Evolutionary conservation across 2,113 vertebrate genomes (phyloP).

Genomic region (Beaufortia kweichowensis): DNA sequence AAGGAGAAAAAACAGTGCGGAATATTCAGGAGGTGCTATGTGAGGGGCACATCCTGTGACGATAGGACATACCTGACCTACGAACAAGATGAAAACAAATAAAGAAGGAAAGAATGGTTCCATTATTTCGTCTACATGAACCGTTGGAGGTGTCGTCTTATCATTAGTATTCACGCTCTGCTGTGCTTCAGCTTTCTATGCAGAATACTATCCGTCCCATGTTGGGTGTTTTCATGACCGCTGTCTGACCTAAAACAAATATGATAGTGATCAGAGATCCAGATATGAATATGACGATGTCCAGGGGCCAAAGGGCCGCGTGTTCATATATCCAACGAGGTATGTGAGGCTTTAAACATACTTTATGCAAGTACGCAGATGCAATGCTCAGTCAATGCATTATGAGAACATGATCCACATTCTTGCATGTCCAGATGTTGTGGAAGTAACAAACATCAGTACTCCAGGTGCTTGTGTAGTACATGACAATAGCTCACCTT

Average conservation of each 20-base stretch:
- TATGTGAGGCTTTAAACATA: too few species aligned
- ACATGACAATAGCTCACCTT: too few species aligned
- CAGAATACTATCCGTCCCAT: background rate
- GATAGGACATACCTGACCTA: slow-evolving; percentile 9
- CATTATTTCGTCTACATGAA: background rate
- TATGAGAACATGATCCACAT: too few species aligned
- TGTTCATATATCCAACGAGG: background rate
- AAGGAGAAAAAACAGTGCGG: background rate
- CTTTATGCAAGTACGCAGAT: too few species aligned
- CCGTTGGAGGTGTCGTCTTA: slow-evolving; percentile 15
- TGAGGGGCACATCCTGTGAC: slow-evolving; percentile 7
- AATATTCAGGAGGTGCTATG: slow-evolving; percentile 22
- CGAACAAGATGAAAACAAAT: slow-evolving; percentile 24
- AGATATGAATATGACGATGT: slow-evolving; percentile 4
- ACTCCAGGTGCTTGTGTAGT: too few species aligned
- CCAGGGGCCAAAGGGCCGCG: background rate
- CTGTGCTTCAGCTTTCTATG: slow-evolving; percentile 22
- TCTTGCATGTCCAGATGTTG: too few species aligned
- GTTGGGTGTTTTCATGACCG: background rate
- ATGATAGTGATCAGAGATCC: slow-evolving; percentile 24
- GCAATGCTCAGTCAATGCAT: too few species aligned
- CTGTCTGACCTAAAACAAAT: slow-evolving; percentile 21
- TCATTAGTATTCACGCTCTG: background rate
- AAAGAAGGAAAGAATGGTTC: slow-evolving; percentile 1
- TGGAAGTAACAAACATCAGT: too few species aligned